A percentile compares a stretch with the other conserved stretches of the same genome.
Conservation (phyloP, 2,888 invertebrate genomes). For the Plusia festucae region DNA sequence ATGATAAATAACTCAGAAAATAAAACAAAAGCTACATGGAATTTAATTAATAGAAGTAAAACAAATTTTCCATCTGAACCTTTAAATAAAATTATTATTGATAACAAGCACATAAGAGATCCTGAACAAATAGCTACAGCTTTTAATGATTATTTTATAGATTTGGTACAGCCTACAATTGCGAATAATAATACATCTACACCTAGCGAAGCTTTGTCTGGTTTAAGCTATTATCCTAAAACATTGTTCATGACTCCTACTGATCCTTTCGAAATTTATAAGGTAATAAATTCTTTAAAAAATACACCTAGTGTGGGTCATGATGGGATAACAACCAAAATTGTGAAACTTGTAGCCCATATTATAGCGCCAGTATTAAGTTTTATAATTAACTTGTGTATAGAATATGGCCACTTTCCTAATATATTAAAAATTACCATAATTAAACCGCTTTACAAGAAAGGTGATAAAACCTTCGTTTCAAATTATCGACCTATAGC, state of each 20-base stretch:
- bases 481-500: conserved; percentile 11
- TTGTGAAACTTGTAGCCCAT: neutral
- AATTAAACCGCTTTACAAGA: conserved; percentile 5
- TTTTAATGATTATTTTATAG: neutral
- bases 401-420: neutral
- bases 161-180: neutral
- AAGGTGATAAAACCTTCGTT: conserved; percentile 8
- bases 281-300: neutral
- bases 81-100: conserved; percentile 7
- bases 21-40: too few species aligned
- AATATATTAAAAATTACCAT: neutral
- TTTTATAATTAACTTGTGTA: neutral
- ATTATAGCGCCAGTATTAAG: too few species aligned
- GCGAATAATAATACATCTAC: neutral
- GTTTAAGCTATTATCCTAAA: neutral
- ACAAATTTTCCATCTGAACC: too few species aligned
- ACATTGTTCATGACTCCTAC: too few species aligned
- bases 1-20: too few species aligned
- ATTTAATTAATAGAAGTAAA: too few species aligned
- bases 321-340: neutral
- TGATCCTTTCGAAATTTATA: too few species aligned
- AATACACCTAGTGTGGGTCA: conserved; percentile 10
- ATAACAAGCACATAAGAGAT: neutral
- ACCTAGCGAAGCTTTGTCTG: neutral
- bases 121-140: neutral